Conservation (phyloP, 2,797 vertebrate species). For the Helarctos malayanus region DNA sequence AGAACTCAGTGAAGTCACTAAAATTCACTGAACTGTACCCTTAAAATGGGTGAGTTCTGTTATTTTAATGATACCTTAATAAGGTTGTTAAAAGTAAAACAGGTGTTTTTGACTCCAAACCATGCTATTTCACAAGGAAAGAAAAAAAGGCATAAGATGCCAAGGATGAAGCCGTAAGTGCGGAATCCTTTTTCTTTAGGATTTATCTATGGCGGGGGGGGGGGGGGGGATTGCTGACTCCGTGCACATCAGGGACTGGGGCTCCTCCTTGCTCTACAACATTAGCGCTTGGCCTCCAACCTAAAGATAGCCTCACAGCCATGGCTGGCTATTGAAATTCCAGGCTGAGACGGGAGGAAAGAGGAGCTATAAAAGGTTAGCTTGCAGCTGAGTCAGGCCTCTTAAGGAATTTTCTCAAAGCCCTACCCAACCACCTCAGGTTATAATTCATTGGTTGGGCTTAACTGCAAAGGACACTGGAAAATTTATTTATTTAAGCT, state of each 20-base stretch:
- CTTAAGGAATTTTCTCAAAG: not conserved
- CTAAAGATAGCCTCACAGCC: not conserved
- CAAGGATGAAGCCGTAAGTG: not conserved
- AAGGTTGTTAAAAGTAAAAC: not conserved
- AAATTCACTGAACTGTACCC: not conserved
- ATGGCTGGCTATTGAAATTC: not conserved
- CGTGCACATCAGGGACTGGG: not conserved
- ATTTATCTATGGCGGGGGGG: not conserved
- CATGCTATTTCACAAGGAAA: not conserved
- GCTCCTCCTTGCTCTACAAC: not conserved
- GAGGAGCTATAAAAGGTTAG: not conserved
- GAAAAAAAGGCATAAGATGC: not conserved
- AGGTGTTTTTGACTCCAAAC: not conserved
- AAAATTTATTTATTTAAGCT: not conserved
- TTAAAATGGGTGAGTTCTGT: not conserved
- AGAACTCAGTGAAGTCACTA: not conserved
- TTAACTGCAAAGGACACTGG: not conserved
- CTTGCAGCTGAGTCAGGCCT: not conserved
- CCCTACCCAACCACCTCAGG: not conserved
- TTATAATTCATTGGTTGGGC: not conserved
- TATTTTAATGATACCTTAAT: not conserved
- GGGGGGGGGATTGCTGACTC: not conserved
- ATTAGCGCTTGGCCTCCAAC: not conserved
- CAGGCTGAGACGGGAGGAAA: not conserved
- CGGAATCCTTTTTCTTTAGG: not conserved